These are phyloP conservation scores for Tragelaphus scriptus DNA, from an alignment of 2,113 vertebrate genomes.

Conservation along the genomic window DNA sequence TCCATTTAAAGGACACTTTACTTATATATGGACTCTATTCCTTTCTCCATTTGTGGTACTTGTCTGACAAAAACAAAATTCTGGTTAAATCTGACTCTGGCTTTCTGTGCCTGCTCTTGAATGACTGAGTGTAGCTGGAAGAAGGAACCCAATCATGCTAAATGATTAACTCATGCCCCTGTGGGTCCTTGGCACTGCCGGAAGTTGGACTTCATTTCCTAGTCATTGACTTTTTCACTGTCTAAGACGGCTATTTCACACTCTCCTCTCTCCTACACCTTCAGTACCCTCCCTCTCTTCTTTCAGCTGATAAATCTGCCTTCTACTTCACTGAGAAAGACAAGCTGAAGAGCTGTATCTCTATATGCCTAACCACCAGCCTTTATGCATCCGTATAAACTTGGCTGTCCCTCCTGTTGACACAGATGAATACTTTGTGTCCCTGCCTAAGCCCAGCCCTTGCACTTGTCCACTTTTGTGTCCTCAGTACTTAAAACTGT, in stretches of 20 bases:
- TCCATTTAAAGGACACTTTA: not conserved
- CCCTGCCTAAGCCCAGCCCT: not conserved
- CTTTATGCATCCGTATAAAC: not conserved
- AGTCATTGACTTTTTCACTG: not conserved
- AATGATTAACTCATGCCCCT: not conserved
- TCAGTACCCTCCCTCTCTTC: not conserved
- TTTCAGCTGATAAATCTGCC: not conserved
- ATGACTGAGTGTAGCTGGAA: not conserved
- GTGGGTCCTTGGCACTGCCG: accelerated
- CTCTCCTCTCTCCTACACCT: not conserved
- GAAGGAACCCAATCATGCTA: not conserved
- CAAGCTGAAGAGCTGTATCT: not conserved
- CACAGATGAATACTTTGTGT: not conserved
- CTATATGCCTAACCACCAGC: not conserved
- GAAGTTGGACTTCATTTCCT: not conserved
- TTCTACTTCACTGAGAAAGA: not conserved
- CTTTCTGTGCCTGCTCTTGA: not conserved
- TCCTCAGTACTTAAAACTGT: not conserved
- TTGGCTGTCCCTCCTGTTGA: not conserved
- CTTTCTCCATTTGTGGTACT: not conserved
- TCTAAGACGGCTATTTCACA: not conserved
- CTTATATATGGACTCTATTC: not conserved
- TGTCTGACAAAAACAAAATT: not conserved
- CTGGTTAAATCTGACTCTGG: not conserved
- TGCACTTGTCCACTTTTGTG: too few relatives aligned